Evolutionary conservation across 92 coral and sea anemone species (phyloP), one percentile per base, ranked within the genome.

Genomic region (Zoanthus solanderi): DNA sequence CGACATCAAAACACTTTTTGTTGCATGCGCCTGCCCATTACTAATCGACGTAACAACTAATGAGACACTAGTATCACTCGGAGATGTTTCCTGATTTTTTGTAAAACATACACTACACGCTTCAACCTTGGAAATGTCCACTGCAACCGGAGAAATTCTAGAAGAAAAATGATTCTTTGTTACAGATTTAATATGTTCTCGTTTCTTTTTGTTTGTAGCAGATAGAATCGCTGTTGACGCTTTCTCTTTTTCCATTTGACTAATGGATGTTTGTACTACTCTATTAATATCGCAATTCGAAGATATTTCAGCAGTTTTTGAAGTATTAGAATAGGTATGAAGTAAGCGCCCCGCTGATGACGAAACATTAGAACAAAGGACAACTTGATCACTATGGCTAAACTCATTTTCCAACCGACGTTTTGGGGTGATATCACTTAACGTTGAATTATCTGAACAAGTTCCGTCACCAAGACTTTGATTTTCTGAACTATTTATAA

Each of bases 1-100:
- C 47, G 85, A 81, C 13, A 10, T 65, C 56, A 81, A 75, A 14
- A 53, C 67, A 5, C 85, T 81, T 31, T 81, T 63, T 30, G 63
- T 54, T 54, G 82, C 30, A 77, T 10, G 46, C 29, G 32, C 71
- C 4, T 17, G 32, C 9, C 32, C 46, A 30, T 9, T 16, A 45
- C 84, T 16, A 10, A 1, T 79, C 5, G 85, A 23, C 6, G 52
- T 6, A 66, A 81, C 75, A 81, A 29, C 44, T 31, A 13, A 42
- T 0, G 85, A 9, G 75, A 12, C 42, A 9, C 58, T 46, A 11
- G 16, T 31, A 81, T 81, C 60, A 81, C 8, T n/a, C 46, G 65
- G 45, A n/a, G n/a, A 46, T 2, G 75, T 23, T 13, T 18, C 60
- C 45, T 50, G 17, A 10, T 14, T 65, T 17, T 42, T 46, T 80